Evolutionary conservation across 2,113 vertebrate species (phyloP).

Genomic region (Miniopterus natalensis): DNA sequence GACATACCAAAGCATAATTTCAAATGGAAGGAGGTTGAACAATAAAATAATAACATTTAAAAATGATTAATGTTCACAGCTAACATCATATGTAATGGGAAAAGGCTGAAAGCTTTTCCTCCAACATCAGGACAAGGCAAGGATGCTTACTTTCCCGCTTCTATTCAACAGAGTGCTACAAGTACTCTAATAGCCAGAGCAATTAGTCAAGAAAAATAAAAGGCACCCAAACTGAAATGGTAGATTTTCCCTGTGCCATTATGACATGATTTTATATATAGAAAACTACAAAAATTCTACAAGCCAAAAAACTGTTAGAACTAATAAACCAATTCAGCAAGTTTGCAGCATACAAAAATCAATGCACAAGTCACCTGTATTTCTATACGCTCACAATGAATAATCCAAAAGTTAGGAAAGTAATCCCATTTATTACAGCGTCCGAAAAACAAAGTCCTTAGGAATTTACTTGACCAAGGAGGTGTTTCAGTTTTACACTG

Average conservation of each 20-base stretch:
- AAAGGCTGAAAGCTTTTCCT: constrained; percentile 27
- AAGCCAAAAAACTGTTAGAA: not conserved
- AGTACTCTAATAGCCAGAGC: not conserved
- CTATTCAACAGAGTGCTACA: not conserved
- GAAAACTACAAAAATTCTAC: not conserved
- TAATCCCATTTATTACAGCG: not conserved
- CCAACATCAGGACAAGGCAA: not conserved
- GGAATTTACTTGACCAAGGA: not conserved
- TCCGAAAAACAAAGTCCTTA: not conserved
- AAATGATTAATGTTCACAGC: not conserved
- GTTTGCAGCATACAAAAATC: not conserved
- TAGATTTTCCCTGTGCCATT: not conserved
- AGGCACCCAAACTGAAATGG: not conserved
- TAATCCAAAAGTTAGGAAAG: not conserved
- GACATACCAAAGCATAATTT: not conserved
- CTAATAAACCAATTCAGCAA: not conserved
- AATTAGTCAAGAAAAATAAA: not conserved
- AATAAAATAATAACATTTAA: constrained; percentile 20
- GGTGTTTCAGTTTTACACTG: not conserved
- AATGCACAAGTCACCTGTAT: not conserved
- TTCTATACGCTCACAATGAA: not conserved
- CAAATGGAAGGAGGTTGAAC: constrained; percentile 9
- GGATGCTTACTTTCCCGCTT: not conserved
- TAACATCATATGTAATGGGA: not conserved
- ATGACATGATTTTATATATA: not conserved